These are phyloP conservation scores for Agonopterix arenella DNA, from an alignment of 2,888 invertebrate genomes.

Conservation along the genomic window DNA sequence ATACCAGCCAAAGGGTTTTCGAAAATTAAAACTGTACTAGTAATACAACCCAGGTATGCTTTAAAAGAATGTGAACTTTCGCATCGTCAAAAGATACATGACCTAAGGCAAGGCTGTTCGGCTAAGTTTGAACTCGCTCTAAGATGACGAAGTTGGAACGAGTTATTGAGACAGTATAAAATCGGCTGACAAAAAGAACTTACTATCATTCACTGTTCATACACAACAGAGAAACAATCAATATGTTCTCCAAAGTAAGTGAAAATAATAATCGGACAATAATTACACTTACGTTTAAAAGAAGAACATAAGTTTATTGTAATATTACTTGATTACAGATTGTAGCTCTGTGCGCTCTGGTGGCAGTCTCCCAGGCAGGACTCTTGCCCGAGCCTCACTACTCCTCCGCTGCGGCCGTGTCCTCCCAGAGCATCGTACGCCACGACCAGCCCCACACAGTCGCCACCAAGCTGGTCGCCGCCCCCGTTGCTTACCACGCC, in stretches of 20 bases:
- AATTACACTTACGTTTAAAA: no score
- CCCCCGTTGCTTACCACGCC: conserved; percentile 18
- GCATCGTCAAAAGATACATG: no score
- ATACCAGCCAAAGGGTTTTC: no score
- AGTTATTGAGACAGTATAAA: conserved; percentile 21
- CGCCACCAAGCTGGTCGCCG: conserved; percentile 23
- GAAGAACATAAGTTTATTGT: background rate
- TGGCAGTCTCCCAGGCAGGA: conserved; percentile 33
- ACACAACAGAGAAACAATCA: conserved; percentile 20
- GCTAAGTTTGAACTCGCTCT: no score
- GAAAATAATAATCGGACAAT: background rate
- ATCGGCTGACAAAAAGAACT: conserved; percentile 8
- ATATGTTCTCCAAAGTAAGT: conserved; percentile 43
- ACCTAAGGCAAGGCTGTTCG: background rate
- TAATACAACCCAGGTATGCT: no score
- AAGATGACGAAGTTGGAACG: no score
- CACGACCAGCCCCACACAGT: conserved; percentile 37
- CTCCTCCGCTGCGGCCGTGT: conserved; percentile 41
- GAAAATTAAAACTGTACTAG: no score
- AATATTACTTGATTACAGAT: no score
- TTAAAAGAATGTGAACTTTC: no score
- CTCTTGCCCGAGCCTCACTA: conserved; percentile 46
- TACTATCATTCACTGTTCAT: conserved; percentile 25
- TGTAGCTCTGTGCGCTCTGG: conserved; percentile 26
- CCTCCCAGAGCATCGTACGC: conserved; percentile 47